These are phyloP conservation scores for Pteria penguin DNA, from an alignment of 2,888 invertebrate species.

Conservation along the genomic window DNA sequence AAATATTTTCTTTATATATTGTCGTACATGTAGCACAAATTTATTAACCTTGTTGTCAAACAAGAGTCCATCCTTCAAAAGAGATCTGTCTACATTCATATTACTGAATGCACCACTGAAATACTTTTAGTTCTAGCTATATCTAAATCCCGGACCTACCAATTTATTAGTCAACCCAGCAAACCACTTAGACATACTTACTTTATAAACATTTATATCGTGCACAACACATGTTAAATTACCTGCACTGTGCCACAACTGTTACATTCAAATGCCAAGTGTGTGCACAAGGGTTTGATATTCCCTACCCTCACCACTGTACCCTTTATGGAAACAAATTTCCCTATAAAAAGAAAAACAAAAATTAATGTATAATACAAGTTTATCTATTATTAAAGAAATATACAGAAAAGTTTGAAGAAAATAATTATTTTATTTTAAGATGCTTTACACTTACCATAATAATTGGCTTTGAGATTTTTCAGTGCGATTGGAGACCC, in stretches of 20 bases:
- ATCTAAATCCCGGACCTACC: too few relatives aligned
- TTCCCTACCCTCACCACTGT: slow-evolving; percentile 91
- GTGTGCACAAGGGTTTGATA: slow-evolving; percentile 86
- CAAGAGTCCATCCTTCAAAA: too few relatives aligned
- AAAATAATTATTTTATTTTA: neutral
- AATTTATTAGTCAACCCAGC: too few relatives aligned
- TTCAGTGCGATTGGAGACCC: slow-evolving; percentile 84
- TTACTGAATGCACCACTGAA: too few relatives aligned
- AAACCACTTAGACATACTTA: too few relatives aligned
- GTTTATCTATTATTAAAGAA: neutral
- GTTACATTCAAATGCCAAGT: slow-evolving; percentile 89
- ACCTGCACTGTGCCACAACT: slow-evolving; percentile 86
- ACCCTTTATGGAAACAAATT: slow-evolving; percentile 89
- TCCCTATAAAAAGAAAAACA: slow-evolving; percentile 65
- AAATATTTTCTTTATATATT: too few relatives aligned
- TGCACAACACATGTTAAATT: too few relatives aligned
- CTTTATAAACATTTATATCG: too few relatives aligned
- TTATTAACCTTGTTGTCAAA: too few relatives aligned
- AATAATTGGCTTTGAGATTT: slow-evolving; percentile 78
- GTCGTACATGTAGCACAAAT: too few relatives aligned
- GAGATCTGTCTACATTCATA: too few relatives aligned
- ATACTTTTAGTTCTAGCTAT: too few relatives aligned
- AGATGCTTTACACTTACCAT: slow-evolving; percentile 64
- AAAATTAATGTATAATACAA: neutral
- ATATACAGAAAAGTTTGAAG: neutral